Evolutionary conservation across 2,888 invertebrate species (phyloP), one percentile per base, ranked within the genome.

Genomic region (Aquatica leii): DNA sequence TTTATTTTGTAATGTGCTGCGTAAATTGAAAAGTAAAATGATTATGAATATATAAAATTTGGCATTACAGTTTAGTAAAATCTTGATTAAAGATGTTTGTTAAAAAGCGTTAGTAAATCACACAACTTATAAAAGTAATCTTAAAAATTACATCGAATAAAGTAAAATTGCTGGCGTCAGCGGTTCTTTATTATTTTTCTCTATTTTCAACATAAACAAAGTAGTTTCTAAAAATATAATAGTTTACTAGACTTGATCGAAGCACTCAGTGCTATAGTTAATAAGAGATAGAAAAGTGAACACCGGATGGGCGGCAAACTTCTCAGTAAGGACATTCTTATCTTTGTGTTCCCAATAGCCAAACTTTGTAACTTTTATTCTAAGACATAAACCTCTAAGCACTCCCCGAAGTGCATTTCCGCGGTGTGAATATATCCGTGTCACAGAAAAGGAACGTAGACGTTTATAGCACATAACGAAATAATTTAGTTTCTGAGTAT

Each of bases 381-480:
- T 55, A 56, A 60, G 64, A 56, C 64, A 64, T 64, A 64, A 64
- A 64, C 59, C 59, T 64, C 56, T 56, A 64, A 64, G 64, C 60
- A 59, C 59, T 67, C 68, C 66, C 68, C 34, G 55, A 63, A 61
- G 68, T 66, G 61, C 65, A 68, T 66, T 68, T 63, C 64, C 54
- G 58, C 51, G 64, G 68, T 68, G 68, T 66, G 68, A 68, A 68
- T 68, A 68, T 66, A 68, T 68, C 59, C 62, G 60, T 57, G 61
- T 60, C 57, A 49, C 61, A 58, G 62, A 65, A 68, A 64, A 68
- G 66, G 65, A 65, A 66, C 63, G 53, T 40, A 57, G 68, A 66
- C 65, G 52, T 66, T 68, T 68, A 68, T 68, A 61, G 65, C 61
- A 63, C 61, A 66, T 62, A 58, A 52, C 53, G 63, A 68, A 68